These are phyloP conservation scores for Spilogale gracilis DNA, from an alignment of 2,113 vertebrate species.

Conservation along the genomic window DNA sequence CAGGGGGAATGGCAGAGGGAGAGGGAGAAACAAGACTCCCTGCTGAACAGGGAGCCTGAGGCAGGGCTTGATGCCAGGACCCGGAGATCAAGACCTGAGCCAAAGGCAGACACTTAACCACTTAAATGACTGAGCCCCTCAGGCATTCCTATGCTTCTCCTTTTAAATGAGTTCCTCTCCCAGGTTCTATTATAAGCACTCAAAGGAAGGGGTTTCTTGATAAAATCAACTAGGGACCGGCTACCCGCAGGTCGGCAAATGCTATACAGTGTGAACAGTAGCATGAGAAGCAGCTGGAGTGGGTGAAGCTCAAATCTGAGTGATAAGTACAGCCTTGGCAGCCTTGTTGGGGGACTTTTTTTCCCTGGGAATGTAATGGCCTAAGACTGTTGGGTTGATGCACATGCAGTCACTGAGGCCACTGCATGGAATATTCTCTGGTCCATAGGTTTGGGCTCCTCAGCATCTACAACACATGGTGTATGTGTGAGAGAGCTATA, in stretches of 20 bases:
- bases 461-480: too few species aligned
- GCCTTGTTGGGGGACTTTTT: neutral
- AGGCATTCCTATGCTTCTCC: neutral
- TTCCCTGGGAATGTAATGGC: neutral
- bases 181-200: slow-evolving; percentile 61
- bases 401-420: neutral
- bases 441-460: neutral
- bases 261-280: neutral
- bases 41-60: neutral
- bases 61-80: neutral
- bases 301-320: neutral
- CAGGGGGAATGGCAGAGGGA: neutral
- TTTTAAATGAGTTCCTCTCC: slow-evolving; percentile 56
- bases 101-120: neutral
- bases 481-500: neutral
- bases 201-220: slow-evolving; percentile 45
- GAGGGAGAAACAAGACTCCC: neutral
- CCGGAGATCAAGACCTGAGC: neutral
- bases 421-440: neutral
- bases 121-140: neutral
- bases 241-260: neutral
- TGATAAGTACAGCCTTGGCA: neutral
- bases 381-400: neutral
- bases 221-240: slow-evolving; percentile 58
- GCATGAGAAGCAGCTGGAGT: neutral